These are phyloP conservation scores for Lasioglossum zephyrum DNA, from an alignment of 2,888 invertebrate genomes.

Conservation along the genomic window DNA sequence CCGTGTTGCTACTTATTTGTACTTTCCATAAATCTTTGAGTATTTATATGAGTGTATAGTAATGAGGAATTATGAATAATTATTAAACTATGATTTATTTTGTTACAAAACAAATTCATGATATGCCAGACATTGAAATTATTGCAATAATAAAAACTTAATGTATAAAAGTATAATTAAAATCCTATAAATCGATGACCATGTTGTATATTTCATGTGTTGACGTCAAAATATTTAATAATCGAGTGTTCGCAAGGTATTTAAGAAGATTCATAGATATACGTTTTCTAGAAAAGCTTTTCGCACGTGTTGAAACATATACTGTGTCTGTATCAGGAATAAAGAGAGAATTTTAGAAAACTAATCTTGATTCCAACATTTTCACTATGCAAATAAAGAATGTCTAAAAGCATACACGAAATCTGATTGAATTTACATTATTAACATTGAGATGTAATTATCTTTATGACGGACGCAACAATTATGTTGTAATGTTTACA, in stretches of 20 bases:
- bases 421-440: constrained; percentile 76
- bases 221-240: constrained; percentile 22
- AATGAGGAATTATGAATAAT: constrained; percentile 52
- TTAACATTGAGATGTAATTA: constrained; percentile 66
- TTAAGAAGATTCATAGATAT: constrained; percentile 18
- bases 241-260: constrained; percentile 9
- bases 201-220: constrained; percentile 28
- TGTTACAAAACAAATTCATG: constrained; percentile 25
- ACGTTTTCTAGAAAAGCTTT: constrained; percentile 17
- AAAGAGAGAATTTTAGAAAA: constrained; percentile 14
- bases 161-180: constrained; percentile 53
- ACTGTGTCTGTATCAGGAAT: background rate
- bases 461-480: constrained; percentile 68
- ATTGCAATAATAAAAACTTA: constrained; percentile 35
- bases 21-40: constrained; percentile 69
- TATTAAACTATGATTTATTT: constrained; percentile 26
- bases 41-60: constrained; percentile 58
- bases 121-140: constrained; percentile 28
- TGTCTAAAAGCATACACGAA: constrained; percentile 70
- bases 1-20: constrained; percentile 77
- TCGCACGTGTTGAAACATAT: background rate
- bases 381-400: constrained; percentile 40
- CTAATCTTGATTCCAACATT: constrained; percentile 44
- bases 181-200: constrained; percentile 33
- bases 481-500: constrained; percentile 66